phyloP scores from a whole-genome alignment of 2,113 vertebrate genomes.

The Rhegmatorhina hoffmannsi region DNA sequence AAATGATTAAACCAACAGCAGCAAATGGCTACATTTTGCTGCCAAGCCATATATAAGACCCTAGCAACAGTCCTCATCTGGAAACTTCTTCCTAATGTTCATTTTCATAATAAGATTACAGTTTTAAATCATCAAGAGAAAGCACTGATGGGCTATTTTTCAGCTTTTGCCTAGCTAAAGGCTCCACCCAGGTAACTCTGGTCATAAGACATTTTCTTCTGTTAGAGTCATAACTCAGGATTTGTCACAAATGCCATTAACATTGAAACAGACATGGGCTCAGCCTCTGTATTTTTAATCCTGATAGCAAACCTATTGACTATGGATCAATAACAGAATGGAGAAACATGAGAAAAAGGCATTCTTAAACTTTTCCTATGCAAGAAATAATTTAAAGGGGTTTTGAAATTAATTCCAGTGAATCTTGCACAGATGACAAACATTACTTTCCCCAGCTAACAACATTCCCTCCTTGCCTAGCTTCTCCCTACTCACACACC shows the following conservation, averaged over 20 bases:
- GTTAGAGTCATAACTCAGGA: slow-evolving; percentile 41
- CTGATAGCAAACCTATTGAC: slow-evolving; percentile 20
- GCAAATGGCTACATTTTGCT: neutral
- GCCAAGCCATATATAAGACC: neutral
- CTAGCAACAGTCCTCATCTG: neutral
- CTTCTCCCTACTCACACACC: neutral
- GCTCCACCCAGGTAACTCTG: slow-evolving; percentile 43
- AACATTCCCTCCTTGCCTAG: neutral
- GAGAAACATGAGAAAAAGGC: slow-evolving; percentile 28
- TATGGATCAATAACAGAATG: neutral
- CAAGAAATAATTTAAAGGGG: neutral
- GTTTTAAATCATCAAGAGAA: slow-evolving; percentile 4
- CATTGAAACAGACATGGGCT: neutral
- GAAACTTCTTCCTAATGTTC: slow-evolving; percentile 4
- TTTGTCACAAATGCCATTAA: slow-evolving; percentile 53
- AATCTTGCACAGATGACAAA: neutral
- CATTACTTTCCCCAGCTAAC: neutral
- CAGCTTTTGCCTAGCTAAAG: slow-evolving; percentile 37
- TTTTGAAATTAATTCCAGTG: neutral
- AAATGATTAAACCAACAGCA: slow-evolving; percentile 7
- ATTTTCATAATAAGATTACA: slow-evolving; percentile 36
- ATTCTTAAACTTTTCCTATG: slow-evolving; percentile 11
- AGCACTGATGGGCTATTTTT: neutral
- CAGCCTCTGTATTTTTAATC: slow-evolving; percentile 25
- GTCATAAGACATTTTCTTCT: slow-evolving; percentile 54